Percentiles rank a stretch among this genome's conserved stretches.
These are phyloP conservation scores for Junco hyemalis DNA, from an alignment of 2,113 vertebrate species.

Conservation along the genomic window DNA sequence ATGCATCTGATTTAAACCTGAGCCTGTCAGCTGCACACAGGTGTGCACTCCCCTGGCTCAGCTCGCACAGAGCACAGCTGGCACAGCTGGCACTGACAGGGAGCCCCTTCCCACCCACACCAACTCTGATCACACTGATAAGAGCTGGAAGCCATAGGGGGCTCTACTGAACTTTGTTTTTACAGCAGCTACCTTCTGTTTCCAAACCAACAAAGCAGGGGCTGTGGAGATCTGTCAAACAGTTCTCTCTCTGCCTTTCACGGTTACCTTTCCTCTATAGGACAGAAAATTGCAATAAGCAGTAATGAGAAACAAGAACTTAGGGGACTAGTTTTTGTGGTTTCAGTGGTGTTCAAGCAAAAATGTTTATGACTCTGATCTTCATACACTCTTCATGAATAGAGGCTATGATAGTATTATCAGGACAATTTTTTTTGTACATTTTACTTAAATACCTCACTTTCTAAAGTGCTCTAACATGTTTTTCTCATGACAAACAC, in stretches of 20 bases:
- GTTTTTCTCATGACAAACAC: background rate
- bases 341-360: background rate
- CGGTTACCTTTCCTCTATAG: background rate
- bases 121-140: background rate
- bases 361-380: background rate
- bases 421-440: background rate
- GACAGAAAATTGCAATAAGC: background rate
- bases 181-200: background rate
- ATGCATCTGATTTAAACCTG: background rate
- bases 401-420: background rate
- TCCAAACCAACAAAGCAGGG: background rate
- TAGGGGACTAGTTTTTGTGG: background rate
- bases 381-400: background rate
- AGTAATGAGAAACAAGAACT: background rate
- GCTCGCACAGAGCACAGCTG: background rate
- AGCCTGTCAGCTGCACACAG: background rate
- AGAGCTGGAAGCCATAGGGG: background rate
- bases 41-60: background rate
- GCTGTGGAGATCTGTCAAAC: background rate
- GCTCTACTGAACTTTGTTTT: background rate
- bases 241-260: background rate
- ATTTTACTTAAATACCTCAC: background rate
- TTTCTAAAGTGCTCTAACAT: background rate
- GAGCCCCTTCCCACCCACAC: background rate
- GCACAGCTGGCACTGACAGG: background rate